Evolutionary conservation across 2,113 vertebrate genomes (phyloP), one percentile per base, ranked within the genome.

Genomic region (Lanius collurio): DNA sequence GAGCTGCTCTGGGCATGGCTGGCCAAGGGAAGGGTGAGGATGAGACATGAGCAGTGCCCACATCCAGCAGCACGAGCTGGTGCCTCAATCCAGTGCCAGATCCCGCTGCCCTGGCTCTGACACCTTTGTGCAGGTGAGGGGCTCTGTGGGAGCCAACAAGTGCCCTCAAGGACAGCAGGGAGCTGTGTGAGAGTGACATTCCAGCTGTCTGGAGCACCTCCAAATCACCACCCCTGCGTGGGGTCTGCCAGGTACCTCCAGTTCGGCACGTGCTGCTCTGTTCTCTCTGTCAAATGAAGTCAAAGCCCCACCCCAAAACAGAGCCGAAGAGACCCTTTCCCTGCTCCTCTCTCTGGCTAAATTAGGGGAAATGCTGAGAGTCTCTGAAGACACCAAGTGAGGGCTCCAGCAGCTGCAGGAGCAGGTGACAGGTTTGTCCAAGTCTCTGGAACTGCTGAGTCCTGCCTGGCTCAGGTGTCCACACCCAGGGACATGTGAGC

Each of bases 41-140:
- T 0, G 21, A 23, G 55, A 10, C 1, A 2, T 0, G 2, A 6
- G 26, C 52, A 0, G 5, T 18, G 83, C 28, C 15, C 22, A 13
- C 1, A 2, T 28, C 44, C 26, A 41, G 15, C 30, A 62, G 20
- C 33, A 28, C 0, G 0, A 37, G 64, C 39, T 37, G 52, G 5
- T 24, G 6, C 65, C 22, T 50, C 2, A 2, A 8, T 3, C 14
- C 19, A 1, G 13, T 5, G 35, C 37, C 6, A 5, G 28, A 2
- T 8, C 30, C 46, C 19, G 0, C 22, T 42, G 16, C 41, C 21
- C 21, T 8, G 3, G 5, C 22, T 9, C 26, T 11, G 18, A 15
- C 0, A 10, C 15, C 27, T n/a, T 10, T 1, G 5, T 11, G 64
- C 3, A 2, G 69, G 19, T 1, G 35, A 44, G 13, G n/a, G 26